Percentiles rank a stretch among this genome's conserved stretches.
These are phyloP conservation scores for Cotesia glomerata DNA, from an alignment of 1,140 invertebrate genomes.

Conservation along the genomic window DNA sequence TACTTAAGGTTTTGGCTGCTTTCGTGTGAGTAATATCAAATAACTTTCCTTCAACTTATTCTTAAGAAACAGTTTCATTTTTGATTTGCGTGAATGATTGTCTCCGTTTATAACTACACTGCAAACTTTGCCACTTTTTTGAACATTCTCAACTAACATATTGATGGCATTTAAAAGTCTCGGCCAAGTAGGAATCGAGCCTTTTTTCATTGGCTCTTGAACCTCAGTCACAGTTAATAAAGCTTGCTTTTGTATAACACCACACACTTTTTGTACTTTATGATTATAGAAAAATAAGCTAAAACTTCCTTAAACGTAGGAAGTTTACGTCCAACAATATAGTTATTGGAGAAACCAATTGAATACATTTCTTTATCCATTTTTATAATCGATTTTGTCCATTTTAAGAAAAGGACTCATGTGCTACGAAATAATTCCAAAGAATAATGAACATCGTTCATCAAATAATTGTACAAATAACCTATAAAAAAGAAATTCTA, in stretches of 20 bases:
- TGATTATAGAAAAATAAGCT: background rate
- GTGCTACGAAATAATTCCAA: too few species aligned
- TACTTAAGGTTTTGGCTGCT: background rate
- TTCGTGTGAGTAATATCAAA: too few species aligned
- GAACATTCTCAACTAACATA: background rate
- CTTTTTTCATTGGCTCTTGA: too few species aligned
- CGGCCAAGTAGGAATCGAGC: background rate
- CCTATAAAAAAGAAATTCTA: too few species aligned
- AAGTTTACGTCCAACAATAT: background rate
- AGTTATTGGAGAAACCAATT: background rate
- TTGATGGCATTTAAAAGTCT: background rate
- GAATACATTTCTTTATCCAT: background rate
- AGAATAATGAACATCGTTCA: too few species aligned
- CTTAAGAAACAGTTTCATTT: background rate
- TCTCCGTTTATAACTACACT: background rate
- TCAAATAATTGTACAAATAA: too few species aligned
- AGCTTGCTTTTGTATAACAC: background rate
- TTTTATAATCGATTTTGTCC: too few species aligned
- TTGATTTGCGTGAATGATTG: background rate
- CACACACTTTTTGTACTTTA: background rate
- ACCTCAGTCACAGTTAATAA: background rate
- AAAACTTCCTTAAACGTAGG: background rate
- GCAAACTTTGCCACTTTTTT: background rate
- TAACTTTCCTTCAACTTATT: background rate
- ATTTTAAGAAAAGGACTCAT: too few species aligned